These are phyloP conservation scores for Aphelenchoides bicaudatus DNA, from an alignment of 2,888 invertebrate species.

Conservation along the genomic window DNA sequence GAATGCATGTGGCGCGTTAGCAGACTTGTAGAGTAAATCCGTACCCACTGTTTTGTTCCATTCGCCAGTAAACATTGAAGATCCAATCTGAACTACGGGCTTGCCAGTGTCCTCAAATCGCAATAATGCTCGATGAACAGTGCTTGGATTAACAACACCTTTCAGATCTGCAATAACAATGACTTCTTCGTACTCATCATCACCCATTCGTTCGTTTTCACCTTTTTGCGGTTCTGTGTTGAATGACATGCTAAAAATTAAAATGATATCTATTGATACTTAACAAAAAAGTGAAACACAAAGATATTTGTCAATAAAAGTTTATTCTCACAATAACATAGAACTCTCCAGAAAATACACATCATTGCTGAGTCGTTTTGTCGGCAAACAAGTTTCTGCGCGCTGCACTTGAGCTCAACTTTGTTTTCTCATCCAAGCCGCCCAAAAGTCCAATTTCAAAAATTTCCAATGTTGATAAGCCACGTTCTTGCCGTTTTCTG, in stretches of 20 bases:
- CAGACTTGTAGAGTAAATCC: slow-evolving; percentile 38
- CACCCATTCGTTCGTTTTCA: too few species aligned
- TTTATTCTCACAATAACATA: too few species aligned
- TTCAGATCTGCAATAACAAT: slow-evolving; percentile 43
- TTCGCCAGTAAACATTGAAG: slow-evolving; percentile 44
- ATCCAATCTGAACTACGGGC: slow-evolving; percentile 47
- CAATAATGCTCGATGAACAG: slow-evolving; percentile 40
- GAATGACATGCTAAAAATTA: too few species aligned
- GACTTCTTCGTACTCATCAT: slow-evolving; percentile 50
- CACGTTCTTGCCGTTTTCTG: slow-evolving; percentile 68
- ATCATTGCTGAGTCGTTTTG: too few species aligned
- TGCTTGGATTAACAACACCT: slow-evolving; percentile 47
- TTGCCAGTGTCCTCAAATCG: slow-evolving; percentile 32
- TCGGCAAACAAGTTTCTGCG: slow-evolving; percentile 67
- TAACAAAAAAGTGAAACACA: too few species aligned
- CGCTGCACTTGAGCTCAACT: slow-evolving; percentile 86
- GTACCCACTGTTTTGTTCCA: slow-evolving; percentile 47
- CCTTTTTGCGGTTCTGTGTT: too few species aligned
- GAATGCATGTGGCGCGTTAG: too few species aligned
- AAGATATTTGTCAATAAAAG: too few species aligned
- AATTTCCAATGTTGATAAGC: slow-evolving; percentile 70
- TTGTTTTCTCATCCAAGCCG: slow-evolving; percentile 73
- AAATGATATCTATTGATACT: too few species aligned
- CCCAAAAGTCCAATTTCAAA: slow-evolving; percentile 73
- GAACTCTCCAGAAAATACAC: too few species aligned